phyloP scores from a whole-genome alignment of 2,888 invertebrate genomes.

The Clanis bilineata region DNA sequence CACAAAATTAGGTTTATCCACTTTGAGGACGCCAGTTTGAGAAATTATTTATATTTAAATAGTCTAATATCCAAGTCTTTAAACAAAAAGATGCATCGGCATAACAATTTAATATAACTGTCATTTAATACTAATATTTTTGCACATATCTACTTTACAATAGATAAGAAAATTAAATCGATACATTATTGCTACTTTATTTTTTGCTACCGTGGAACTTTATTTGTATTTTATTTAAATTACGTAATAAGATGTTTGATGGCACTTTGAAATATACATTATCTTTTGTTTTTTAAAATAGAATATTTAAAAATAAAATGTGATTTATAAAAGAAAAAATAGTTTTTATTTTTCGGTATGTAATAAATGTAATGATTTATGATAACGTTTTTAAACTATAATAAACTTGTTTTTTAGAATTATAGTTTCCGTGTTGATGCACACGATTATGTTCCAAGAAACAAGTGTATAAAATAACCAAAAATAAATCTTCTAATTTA shows the following conservation, averaged over 20 bases:
- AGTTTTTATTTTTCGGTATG: neutral
- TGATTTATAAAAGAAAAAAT: neutral
- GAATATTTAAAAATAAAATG: neutral
- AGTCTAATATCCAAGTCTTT: too few species aligned
- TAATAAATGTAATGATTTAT: neutral
- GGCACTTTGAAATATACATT: neutral
- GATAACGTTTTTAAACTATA: neutral
- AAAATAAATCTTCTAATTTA: neutral
- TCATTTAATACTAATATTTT: too few species aligned
- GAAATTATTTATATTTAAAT: too few species aligned
- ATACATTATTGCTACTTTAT: constrained; percentile 10
- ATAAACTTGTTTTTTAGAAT: neutral
- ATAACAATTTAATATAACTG: too few species aligned
- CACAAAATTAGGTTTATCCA: too few species aligned
- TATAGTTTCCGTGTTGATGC: neutral
- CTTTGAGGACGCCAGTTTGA: too few species aligned
- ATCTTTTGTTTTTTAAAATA: neutral
- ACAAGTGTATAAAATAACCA: neutral
- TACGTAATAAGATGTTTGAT: neutral
- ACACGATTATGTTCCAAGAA: neutral
- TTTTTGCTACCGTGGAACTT: constrained; percentile 3
- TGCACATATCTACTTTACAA: neutral
- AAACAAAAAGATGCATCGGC: neutral
- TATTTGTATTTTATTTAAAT: constrained; percentile 30
- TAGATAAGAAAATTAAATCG: neutral